These are phyloP conservation scores for Megaustenia siamemsis DNA, from an alignment of 2,888 invertebrate species.

Conservation along the genomic window DNA sequence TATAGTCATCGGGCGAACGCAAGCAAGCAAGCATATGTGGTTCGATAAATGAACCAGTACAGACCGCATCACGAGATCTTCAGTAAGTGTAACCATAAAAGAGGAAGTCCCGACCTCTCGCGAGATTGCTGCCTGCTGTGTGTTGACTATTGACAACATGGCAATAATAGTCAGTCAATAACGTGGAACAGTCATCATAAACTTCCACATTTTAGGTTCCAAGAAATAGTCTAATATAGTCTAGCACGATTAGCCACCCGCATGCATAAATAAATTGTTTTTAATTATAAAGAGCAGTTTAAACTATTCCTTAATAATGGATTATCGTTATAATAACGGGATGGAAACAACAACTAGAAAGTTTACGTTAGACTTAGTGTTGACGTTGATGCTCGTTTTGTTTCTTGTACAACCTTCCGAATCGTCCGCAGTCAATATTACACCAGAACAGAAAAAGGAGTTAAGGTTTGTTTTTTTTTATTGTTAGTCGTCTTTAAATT, in stretches of 20 bases:
- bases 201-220: not conserved
- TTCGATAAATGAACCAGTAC: no score
- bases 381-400: conserved; percentile 49
- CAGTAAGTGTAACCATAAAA: not conserved
- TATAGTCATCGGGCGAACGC: no score
- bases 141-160: conserved; percentile 55
- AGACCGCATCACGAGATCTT: not conserved
- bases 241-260: not conserved
- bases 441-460: conserved; percentile 64
- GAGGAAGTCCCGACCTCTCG: conserved; percentile 26
- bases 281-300: not conserved
- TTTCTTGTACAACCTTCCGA: conserved; percentile 59
- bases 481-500: no score
- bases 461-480: conserved; percentile 62
- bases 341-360: conserved; percentile 2
- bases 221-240: not conserved
- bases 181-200: not conserved
- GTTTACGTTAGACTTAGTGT: conserved; percentile 1
- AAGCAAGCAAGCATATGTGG: no score
- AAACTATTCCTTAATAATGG: not conserved
- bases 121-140: conserved; percentile 16
- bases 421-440: conserved; percentile 60
- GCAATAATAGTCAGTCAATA: conserved; percentile 19
- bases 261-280: not conserved
- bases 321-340: no score